Evolutionary conservation across 1,140 invertebrate species (phyloP).

Genomic region (Musca vetustissima): DNA sequence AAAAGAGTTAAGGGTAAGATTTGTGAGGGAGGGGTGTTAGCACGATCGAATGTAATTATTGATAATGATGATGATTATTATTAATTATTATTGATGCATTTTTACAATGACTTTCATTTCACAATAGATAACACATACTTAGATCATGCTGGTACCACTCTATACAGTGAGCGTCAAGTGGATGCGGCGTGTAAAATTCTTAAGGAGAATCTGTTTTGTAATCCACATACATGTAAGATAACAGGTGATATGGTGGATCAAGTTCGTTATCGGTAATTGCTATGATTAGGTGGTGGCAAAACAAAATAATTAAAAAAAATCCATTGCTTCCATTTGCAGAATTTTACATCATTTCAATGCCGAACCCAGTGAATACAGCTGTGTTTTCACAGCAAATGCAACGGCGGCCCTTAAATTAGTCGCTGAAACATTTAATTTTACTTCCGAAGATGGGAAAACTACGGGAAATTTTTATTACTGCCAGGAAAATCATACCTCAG

Average conservation of each 20-base stretch:
- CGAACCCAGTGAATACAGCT: constrained; percentile 73
- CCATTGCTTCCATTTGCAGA: constrained; percentile 59
- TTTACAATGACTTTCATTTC: no score
- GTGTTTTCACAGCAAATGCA: constrained; percentile 90
- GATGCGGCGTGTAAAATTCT: constrained; percentile 68
- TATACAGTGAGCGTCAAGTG: constrained; percentile 79
- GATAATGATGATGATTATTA: not conserved
- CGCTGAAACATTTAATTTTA: constrained; percentile 78
- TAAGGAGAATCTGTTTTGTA: constrained; percentile 73
- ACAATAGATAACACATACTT: constrained; percentile 64
- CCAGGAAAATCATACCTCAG: constrained; percentile 93
- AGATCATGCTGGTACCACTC: constrained; percentile 86
- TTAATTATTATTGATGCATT: no score
- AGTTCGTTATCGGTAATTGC: constrained; percentile 70
- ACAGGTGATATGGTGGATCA: constrained; percentile 81
- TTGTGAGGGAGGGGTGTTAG: no score
- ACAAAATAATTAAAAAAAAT: not conserved
- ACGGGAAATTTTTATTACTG: constrained; percentile 79
- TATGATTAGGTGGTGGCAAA: no score
- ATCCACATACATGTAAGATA: constrained; percentile 83
- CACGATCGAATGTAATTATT: no score
- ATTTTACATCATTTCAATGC: constrained; percentile 86
- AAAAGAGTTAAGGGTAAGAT: constrained; percentile 19
- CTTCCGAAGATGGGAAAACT: constrained; percentile 26
- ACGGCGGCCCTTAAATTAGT: constrained; percentile 82